Evolutionary conservation across 2,888 invertebrate species (phyloP).

Genomic region (Mythimna loreyi): DNA sequence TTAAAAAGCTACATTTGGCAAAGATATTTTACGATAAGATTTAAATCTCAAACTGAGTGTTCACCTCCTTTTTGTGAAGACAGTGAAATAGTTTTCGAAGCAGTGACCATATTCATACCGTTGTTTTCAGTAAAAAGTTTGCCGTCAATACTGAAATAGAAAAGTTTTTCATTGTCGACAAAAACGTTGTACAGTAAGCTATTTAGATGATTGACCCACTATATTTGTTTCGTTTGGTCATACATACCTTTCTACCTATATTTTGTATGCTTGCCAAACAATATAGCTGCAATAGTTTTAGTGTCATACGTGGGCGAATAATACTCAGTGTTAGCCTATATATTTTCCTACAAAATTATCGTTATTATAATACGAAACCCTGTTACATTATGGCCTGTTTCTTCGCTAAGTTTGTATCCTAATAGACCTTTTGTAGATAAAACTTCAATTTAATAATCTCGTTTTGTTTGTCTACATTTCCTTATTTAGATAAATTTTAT

Average conservation of each 20-base stretch:
- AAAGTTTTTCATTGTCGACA: conserved; percentile 42
- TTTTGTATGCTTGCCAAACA: conserved; percentile 57
- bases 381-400: conserved; percentile 32
- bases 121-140: conserved; percentile 42
- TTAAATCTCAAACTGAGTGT: no score
- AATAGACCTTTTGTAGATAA: conserved; percentile 27
- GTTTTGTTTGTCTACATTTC: conserved; percentile 20
- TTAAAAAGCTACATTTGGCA: no score
- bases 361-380: conserved; percentile 58
- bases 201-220: conserved; percentile 22
- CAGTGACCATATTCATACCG: conserved; percentile 25
- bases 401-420: conserved; percentile 14
- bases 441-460: conserved; percentile 25
- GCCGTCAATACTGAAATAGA: conserved; percentile 10
- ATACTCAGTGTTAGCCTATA: conserved; percentile 71
- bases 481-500: conserved; percentile 17
- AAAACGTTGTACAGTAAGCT: conserved; percentile 43
- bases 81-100: not conserved
- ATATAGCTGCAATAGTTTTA: conserved; percentile 66
- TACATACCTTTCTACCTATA: not conserved
- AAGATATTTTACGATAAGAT: no score
- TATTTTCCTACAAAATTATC: conserved; percentile 76
- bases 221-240: conserved; percentile 17
- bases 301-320: conserved; percentile 76
- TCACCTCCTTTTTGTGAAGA: no score